Base-by-base conservation (phyloP, 1,140 invertebrate genomes). In the Apis laboriosa region DNA sequence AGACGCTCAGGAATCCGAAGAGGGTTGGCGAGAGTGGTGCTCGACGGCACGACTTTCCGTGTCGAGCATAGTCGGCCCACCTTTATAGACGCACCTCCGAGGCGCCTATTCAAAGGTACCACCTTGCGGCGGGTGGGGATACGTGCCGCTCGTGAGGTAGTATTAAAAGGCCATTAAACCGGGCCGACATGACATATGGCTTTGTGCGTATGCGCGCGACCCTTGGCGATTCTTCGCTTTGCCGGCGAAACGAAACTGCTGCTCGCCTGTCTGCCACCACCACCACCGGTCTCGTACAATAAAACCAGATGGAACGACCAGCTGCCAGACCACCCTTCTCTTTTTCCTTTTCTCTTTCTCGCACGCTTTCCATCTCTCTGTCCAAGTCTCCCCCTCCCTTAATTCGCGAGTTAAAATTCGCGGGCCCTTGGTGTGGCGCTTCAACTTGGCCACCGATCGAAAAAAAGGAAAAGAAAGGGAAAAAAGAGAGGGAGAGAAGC, bases 161-260 rank as follows among this genome's bases (percentile, higher is more conserved):
- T 91, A 91, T 91, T 91, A 91, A 91, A 90, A 91, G 90, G 78
- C 90, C 88, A 91, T 91, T 91, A 91, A 91, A 90, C 83, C 34
- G 82, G 84, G 78, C 75, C 83, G 90, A 89, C 89, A 89, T 91
- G 90, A 91, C 89, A 84, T 90, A 90, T 85, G 89, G 84, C 89
- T 87, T 90, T 89, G 87, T 83, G 78, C 78, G 78, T 88, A 84
- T 79, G 71, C 72, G 72, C 80, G 71, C 86, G 81, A 83, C 64
- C 80, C 80, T 66, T 63, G 77, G 68, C 77, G 58, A 66, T 83
- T 79, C 67, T 71, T 24, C 24, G 24, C 83, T 84, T 73, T 43
- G 61, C 75, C 58, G 66, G 85, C 66, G 34, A 56, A 87, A 86
- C 74, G 74, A 84, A 87, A 77, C 72, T 74, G 56, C 72, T 87